Evolutionary conservation across 2,797 vertebrate species (phyloP), one percentile per base, ranked within the genome.

Genomic region (Enteromius viviparus): DNA sequence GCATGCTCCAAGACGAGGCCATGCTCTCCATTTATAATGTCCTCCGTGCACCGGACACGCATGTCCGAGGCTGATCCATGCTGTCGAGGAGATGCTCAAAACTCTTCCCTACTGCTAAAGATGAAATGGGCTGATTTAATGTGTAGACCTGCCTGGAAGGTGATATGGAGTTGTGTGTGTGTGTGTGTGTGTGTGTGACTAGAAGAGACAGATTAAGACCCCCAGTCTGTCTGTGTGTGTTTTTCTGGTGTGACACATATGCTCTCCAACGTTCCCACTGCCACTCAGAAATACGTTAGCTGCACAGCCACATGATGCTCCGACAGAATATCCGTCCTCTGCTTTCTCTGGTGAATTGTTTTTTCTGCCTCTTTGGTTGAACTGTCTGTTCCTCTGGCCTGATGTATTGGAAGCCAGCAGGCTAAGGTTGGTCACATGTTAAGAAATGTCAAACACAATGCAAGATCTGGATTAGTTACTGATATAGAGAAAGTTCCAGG

Each of bases 111-210:
- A 87, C 83, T 77, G 89, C 87, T 90, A 80, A 90, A 91, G 93
- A 92, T 93, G 90, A 92, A 93, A 94, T 88, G 76, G 88, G 87
- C 90, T 91, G 90, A 92, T 94, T 94, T 92, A 93, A 93, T 92
- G 91, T 88, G 85, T 53, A 47, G 86, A 87, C 88, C 90, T 89
- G 89, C 86, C 88, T 80, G 84, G 85, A 90, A 87, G 87, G 91
- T 81, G 89, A 92, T 92, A 92, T 93, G 89, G 90, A 91, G 88
- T 90, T 89, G 90, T 37, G 83, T 88, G 89, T 86, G 87, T 88
- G 88, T 64, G 51, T n/a, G n/a, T n/a, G n/a, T n/a, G 84, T 88
- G 87, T 88, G 88, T 64, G 51, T 86, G 87, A 76, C 74, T 55
- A 81, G 89, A 70, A 85, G 88, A 87, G 89, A 89, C 90, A 88